Evolutionary conservation across 2,888 invertebrate genomes (phyloP).

Genomic region (Dione vanillae): DNA sequence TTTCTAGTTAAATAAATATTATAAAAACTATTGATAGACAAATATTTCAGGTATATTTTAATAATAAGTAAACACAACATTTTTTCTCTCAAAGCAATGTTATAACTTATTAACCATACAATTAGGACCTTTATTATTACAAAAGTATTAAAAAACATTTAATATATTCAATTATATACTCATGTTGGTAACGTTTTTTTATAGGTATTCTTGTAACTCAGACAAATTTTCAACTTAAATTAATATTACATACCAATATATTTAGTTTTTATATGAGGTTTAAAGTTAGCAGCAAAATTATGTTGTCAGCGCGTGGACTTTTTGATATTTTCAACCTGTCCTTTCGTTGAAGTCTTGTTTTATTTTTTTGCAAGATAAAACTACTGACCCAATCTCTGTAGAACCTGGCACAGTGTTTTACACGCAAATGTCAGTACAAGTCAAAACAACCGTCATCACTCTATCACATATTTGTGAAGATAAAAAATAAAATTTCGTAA

Average conservation of each 20-base stretch:
- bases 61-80: too few species aligned
- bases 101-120: too few species aligned
- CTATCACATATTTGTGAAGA: constrained; percentile 55
- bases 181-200: too few species aligned
- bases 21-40: too few species aligned
- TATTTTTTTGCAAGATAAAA: constrained; percentile 38
- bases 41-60: too few species aligned
- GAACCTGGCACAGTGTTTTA: constrained; percentile 47
- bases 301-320: constrained; percentile 22
- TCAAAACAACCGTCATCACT: constrained; percentile 82
- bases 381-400: constrained; percentile 35
- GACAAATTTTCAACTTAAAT: background rate
- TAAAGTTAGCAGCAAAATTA: constrained; percentile 19
- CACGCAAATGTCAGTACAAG: constrained; percentile 75
- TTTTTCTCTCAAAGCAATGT: too few species aligned
- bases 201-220: background rate
- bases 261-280: background rate
- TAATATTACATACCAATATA: background rate
- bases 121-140: too few species aligned
- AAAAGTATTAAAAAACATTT: too few species aligned
- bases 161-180: too few species aligned
- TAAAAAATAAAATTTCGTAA: constrained; percentile 49
- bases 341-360: constrained; percentile 25
- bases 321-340: constrained; percentile 32
- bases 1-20: too few species aligned